Conservation (phyloP, 2,113 vertebrate species). For the Bubalus kerabau region DNA sequence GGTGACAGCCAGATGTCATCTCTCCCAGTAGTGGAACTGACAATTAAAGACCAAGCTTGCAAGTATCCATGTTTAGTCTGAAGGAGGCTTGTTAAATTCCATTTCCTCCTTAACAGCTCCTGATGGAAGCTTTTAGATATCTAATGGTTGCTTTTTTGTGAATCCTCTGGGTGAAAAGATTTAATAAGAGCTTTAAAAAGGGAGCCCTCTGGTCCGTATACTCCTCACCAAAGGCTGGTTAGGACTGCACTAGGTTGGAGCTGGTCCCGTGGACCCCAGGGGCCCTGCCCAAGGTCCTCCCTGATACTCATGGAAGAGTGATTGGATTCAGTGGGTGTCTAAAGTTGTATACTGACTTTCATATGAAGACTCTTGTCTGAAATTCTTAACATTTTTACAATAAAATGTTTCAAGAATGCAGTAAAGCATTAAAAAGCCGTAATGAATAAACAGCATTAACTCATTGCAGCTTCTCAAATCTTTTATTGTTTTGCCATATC, state of each 20-base stretch:
- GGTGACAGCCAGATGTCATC: not conserved
- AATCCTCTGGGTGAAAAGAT: not conserved
- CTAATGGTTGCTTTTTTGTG: not conserved
- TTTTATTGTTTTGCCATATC: not conserved
- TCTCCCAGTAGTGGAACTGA: not conserved
- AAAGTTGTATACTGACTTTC: not conserved
- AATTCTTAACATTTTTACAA: not conserved
- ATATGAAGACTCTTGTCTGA: not conserved
- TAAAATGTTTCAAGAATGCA: not conserved
- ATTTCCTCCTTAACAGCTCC: slow-evolving; percentile 16
- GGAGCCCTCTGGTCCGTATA: not conserved
- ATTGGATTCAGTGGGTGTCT: not conserved
- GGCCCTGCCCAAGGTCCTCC: not conserved
- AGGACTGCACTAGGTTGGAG: not conserved
- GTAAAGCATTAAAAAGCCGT: not conserved
- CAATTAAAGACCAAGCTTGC: not conserved
- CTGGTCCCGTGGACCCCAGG: not conserved
- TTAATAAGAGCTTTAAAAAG: not conserved
- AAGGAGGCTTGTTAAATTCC: slow-evolving; percentile 48
- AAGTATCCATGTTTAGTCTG: slow-evolving; percentile 46
- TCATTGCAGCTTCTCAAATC: not conserved
- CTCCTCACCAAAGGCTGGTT: not conserved
- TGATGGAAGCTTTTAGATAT: slow-evolving; percentile 28
- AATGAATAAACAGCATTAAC: not conserved
- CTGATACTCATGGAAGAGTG: not conserved